A percentile compares a stretch with the other conserved stretches of the same genome.
phyloP scores from a whole-genome alignment of 2,888 invertebrate species.

The Drosophila fulvimacula region DNA sequence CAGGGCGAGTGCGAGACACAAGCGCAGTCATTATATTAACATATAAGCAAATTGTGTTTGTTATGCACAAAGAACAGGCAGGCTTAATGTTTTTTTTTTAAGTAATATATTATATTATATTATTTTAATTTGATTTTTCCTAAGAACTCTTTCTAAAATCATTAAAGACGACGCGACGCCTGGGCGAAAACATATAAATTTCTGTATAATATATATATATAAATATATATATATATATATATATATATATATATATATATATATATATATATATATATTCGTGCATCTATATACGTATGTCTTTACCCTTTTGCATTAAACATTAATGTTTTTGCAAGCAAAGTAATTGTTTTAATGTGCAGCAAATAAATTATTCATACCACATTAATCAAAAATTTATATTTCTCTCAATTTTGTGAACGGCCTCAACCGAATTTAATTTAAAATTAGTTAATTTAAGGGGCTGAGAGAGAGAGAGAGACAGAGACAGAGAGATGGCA shows the following conservation, averaged over 20 bases:
- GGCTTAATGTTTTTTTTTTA: not conserved
- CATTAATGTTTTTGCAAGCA: constrained; percentile 5
- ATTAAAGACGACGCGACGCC: no score
- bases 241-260: not conserved
- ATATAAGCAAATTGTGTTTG: not conserved
- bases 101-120: not conserved
- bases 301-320: constrained; percentile 5
- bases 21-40: constrained; percentile 4
- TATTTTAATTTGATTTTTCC: no score
- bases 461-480: not conserved
- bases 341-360: constrained; percentile 19
- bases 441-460: constrained; percentile 16
- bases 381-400: constrained; percentile 20
- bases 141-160: no score
- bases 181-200: no score
- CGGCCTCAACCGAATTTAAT: constrained; percentile 17
- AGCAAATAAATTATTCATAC: constrained; percentile 14
- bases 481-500: not conserved
- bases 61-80: not conserved
- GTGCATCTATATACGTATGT: not conserved
- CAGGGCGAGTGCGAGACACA: not conserved
- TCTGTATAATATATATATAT: not conserved
- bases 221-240: not conserved
- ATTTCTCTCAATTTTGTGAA: constrained; percentile 6
- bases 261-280: not conserved